Evolutionary conservation across 2,113 vertebrate species (phyloP).

Genomic region (Rynchops niger): DNA sequence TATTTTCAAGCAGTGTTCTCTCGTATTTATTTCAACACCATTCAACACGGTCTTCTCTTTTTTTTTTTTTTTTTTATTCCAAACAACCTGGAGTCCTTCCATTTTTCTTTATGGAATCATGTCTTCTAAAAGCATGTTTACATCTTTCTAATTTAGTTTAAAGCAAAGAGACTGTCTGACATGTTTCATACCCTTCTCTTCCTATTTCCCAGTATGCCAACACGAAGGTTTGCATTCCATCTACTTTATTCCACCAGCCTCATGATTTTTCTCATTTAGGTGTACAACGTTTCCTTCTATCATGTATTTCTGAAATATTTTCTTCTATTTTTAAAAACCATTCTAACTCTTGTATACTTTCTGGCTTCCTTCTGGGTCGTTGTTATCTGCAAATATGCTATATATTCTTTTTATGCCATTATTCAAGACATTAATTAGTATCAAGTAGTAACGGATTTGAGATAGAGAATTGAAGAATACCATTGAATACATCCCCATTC

Average conservation of each 20-base stretch:
- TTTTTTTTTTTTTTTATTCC: neutral
- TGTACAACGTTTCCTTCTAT: neutral
- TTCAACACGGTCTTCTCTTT: neutral
- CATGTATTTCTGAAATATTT: neutral
- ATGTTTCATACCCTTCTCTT: neutral
- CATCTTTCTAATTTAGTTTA: neutral
- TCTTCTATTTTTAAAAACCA: neutral
- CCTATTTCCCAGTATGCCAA: neutral
- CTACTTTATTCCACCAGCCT: neutral
- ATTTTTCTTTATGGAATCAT: neutral
- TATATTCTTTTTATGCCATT: neutral
- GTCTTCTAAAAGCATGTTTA: neutral
- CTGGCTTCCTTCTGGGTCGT: neutral
- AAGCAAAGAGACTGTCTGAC: neutral
- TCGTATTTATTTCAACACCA: neutral
- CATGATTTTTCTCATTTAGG: neutral
- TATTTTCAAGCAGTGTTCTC: neutral
- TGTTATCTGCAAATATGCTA: neutral
- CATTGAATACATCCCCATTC: neutral
- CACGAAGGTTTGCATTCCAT: neutral
- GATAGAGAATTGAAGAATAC: neutral
- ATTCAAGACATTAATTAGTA: neutral
- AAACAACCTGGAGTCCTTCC: neutral
- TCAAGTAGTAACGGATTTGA: neutral
- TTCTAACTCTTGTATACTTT: neutral